Evolutionary conservation across 2,113 vertebrate genomes (phyloP).

Genomic region (Sula dactylatra): DNA sequence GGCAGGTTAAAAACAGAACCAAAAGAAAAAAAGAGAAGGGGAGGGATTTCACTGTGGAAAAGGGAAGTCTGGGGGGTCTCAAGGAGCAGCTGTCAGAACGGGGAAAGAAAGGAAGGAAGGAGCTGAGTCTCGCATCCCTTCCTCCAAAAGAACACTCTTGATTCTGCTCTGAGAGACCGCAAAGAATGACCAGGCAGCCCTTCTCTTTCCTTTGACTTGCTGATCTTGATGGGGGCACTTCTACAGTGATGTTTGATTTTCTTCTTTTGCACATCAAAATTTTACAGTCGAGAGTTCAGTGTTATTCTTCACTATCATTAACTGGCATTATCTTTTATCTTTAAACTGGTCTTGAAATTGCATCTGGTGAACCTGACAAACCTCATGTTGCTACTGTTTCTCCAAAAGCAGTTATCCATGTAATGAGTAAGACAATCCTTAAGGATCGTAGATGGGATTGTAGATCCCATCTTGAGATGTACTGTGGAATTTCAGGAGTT

Average conservation of each 20-base stretch:
- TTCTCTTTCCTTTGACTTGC: background rate
- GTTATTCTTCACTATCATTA: background rate
- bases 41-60: background rate
- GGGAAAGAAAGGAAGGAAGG: background rate
- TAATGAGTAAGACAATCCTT: background rate
- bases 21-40: background rate
- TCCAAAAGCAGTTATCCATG: background rate
- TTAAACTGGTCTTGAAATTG: background rate
- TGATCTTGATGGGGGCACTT: background rate
- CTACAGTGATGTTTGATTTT: background rate
- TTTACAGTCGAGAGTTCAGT: background rate
- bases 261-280: background rate
- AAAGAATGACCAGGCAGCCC: background rate
- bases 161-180: background rate
- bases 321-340: background rate
- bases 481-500: background rate
- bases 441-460: background rate
- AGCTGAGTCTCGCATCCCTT: background rate
- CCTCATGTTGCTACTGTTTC: background rate
- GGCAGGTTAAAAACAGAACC: background rate
- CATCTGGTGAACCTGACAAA: background rate
- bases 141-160: background rate
- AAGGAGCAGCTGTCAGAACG: background rate
- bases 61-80: background rate
- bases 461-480: background rate